Conservation (phyloP, 2,113 vertebrate genomes). For the Amphilophus citrinellus region DNA sequence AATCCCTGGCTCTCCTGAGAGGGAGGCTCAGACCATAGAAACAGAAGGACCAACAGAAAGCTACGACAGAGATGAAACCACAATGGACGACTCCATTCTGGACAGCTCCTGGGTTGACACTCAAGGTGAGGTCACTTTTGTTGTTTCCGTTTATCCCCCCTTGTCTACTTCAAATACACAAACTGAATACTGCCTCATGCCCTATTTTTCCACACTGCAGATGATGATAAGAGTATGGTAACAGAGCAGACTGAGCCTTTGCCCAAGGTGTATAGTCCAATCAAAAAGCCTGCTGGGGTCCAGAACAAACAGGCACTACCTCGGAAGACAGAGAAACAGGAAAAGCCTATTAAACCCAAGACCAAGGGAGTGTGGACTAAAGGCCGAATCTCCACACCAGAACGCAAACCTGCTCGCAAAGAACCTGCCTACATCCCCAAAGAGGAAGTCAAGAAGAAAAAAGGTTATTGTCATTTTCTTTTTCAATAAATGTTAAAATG, state of each 20-base stretch:
- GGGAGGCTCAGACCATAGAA: constrained; percentile 74
- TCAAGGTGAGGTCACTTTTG: constrained; percentile 87
- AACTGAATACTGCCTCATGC: not conserved
- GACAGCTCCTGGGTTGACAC: constrained; percentile 99
- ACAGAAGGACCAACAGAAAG: constrained; percentile 90
- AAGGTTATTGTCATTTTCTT: constrained; percentile 83
- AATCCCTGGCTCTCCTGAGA: constrained; percentile 83
- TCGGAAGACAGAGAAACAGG: constrained; percentile 71
- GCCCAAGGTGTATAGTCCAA: constrained; percentile 87
- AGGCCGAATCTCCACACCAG: constrained; percentile 94
- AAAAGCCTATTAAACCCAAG: constrained; percentile 93
- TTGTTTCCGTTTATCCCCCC: not conserved
- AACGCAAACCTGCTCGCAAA: constrained; percentile 94
- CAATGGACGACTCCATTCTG: constrained; percentile 97
- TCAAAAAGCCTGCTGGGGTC: constrained; percentile 57
- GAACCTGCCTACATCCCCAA: constrained; percentile 91
- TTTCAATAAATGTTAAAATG: not conserved
- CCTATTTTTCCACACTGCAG: constrained; percentile 72
- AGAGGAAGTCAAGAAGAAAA: constrained; percentile 99
- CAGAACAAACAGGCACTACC: constrained; percentile 74
- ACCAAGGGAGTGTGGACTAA: constrained; percentile 86
- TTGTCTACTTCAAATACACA: not conserved
- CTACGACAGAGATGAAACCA: constrained; percentile 96
- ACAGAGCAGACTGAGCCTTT: constrained; percentile 94
- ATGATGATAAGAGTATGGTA: constrained; percentile 96